phyloP scores from a whole-genome alignment of 2,888 invertebrate species.

The Morpho deidamia region DNA sequence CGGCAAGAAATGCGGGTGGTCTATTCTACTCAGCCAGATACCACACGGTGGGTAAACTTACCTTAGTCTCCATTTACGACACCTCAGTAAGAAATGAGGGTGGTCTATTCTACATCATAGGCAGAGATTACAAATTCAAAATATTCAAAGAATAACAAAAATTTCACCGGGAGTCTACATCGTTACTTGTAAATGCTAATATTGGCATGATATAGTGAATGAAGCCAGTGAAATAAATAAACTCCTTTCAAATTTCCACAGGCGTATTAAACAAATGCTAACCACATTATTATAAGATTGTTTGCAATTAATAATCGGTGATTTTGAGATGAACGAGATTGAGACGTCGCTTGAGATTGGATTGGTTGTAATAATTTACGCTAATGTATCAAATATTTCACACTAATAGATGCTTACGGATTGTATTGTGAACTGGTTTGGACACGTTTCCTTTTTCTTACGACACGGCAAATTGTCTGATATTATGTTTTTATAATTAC shows the following conservation, averaged over 20 bases:
- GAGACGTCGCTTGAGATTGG: constrained; percentile 39
- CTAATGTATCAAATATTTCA: constrained; percentile 62
- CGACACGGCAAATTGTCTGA: constrained; percentile 1
- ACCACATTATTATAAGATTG: constrained; percentile 17
- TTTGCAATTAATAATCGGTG: constrained; percentile 23
- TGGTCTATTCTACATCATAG: too few relatives aligned
- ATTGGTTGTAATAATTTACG: constrained; percentile 50
- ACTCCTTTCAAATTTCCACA: not conserved
- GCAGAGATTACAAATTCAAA: too few relatives aligned
- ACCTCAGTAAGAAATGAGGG: too few relatives aligned
- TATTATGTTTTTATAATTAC: not conserved
- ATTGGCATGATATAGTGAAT: too few relatives aligned
- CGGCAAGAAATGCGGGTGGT: too few relatives aligned
- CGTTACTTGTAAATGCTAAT: too few relatives aligned
- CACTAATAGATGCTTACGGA: constrained; percentile 51
- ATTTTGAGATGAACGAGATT: constrained; percentile 32
- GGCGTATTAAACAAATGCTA: not conserved
- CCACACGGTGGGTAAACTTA: too few relatives aligned
- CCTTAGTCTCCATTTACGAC: too few relatives aligned
- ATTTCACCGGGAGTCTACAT: too few relatives aligned
- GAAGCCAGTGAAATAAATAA: too few relatives aligned
- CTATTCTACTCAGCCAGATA: too few relatives aligned
- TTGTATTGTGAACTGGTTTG: constrained; percentile 40
- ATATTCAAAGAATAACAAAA: too few relatives aligned
- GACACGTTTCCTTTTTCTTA: constrained; percentile 28